Evolutionary conservation across 2,888 invertebrate genomes (phyloP), one percentile per base, ranked within the genome.

Genomic region (Mystacides longicornis): DNA sequence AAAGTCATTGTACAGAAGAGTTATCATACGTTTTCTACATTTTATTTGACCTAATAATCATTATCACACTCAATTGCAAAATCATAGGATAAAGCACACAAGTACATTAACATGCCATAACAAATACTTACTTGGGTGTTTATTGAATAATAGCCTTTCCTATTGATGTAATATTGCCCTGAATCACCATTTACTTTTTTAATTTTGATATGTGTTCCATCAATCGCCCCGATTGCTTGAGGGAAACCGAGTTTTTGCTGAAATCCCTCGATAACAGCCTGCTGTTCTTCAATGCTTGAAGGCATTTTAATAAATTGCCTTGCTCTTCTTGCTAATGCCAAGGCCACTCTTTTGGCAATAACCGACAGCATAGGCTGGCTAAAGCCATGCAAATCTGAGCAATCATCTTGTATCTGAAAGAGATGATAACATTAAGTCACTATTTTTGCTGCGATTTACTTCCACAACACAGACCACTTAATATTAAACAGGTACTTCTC

Each of bases 191-290:
- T 49, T 45, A 37, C 22, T 56, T 60, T 59, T 48, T 23, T 46
- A 18, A 62, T 59, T 56, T 23, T 54, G 16, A 62, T 61, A 22
- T 62, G 62, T 18, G 59, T 61, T 42, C 59, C 51, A 37, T 59
- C 52, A 14, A 57, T 57, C n/a, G 54, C 49, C 5, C 60, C 58
- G 4, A 58, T 23, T 3, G 56, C 56, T 31, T 43, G 23, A n/a
- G 23, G 23, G 27, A 60, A 55, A 1, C 52, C 27, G 16, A 22
- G 4, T 9, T 27, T 33, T 9, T 49, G 18, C 22, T 43, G 19
- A 22, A 59, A 59, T 21, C 43, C 56, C n/a, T 23, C 45, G 47
- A 37, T 48, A 37, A 9, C 31, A 21, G 46, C 37, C 22, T 45
- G 22, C 22, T 47, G 42, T 37, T 49, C 49, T 2, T 14, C 27